phyloP scores from a whole-genome alignment of 2,888 invertebrate species.

The Hedychridium roseum region DNA sequence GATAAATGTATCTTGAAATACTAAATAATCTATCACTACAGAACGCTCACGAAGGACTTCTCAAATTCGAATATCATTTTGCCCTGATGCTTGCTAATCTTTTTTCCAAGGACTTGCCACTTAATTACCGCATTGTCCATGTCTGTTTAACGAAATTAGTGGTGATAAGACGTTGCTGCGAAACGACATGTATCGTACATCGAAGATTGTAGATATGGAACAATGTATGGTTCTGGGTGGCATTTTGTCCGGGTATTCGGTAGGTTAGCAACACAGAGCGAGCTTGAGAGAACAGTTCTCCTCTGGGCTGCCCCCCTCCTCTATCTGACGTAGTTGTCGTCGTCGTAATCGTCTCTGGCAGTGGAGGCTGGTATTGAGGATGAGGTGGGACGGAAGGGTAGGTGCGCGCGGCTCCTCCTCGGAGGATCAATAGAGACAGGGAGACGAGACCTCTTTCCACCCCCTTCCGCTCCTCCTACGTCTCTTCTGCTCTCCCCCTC shows the following conservation, averaged over 20 bases:
- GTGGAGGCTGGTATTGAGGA: constrained; percentile 47
- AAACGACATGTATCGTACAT: too few species aligned
- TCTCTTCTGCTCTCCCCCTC: constrained; percentile 23
- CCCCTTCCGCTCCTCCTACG: constrained; percentile 31
- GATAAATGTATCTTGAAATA: too few species aligned
- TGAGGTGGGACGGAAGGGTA: constrained; percentile 56
- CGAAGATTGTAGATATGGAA: constrained; percentile 7
- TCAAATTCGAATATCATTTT: too few species aligned
- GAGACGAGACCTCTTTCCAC: constrained; percentile 62
- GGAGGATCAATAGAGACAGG: constrained; percentile 64
- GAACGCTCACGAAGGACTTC: too few species aligned
- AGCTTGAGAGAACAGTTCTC: constrained; percentile 27
- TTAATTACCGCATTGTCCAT: too few species aligned
- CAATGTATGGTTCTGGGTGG: constrained; percentile 8
- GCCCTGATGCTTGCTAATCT: too few species aligned
- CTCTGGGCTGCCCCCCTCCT: constrained; percentile 15
- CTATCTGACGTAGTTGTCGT: constrained; percentile 7
- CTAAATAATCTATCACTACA: too few species aligned
- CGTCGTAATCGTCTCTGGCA: constrained; percentile 26
- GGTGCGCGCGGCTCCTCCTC: constrained; percentile 62
- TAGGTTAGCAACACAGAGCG: constrained; percentile 12
- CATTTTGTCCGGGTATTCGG: constrained; percentile 28
- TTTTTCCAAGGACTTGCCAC: constrained; percentile 9
- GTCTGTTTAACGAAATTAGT: too few species aligned
- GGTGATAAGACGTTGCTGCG: too few species aligned